Conservation (phyloP, 2,888 invertebrate genomes). For the Sphaerolaimus hirsutus region DNA sequence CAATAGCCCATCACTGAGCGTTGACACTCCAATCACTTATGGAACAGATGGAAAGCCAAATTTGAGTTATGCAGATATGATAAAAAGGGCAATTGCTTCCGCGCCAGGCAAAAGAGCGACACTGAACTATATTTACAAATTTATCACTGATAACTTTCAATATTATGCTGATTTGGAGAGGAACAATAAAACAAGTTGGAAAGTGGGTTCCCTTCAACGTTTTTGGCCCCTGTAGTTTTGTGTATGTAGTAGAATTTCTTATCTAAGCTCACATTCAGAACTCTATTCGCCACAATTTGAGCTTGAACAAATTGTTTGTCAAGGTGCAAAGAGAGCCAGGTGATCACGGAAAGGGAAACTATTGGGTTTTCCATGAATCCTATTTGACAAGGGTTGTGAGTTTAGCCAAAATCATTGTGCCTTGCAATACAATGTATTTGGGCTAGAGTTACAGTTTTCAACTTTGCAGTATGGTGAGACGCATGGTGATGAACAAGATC, state of each 20-base stretch:
- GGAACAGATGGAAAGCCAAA: slow-evolving; percentile 25
- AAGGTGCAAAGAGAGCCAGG: not conserved
- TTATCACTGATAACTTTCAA: slow-evolving; percentile 46
- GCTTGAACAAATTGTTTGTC: slow-evolving; percentile 5
- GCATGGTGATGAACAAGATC: too few relatives aligned
- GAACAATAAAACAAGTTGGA: slow-evolving; percentile 39
- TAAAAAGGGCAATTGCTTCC: slow-evolving; percentile 42
- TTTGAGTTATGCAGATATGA: slow-evolving; percentile 45
- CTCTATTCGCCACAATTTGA: slow-evolving; percentile 7
- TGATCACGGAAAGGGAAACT: slow-evolving; percentile 7
- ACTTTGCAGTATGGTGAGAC: too few relatives aligned
- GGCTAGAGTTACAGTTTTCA: too few relatives aligned
- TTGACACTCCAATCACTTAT: not conserved
- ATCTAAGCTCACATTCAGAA: slow-evolving; percentile 3
- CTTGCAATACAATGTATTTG: too few relatives aligned
- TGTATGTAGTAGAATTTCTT: not conserved
- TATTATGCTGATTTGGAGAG: slow-evolving; percentile 44
- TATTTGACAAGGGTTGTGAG: too few relatives aligned
- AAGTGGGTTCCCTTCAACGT: not conserved
- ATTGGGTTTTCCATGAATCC: slow-evolving; percentile 4
- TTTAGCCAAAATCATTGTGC: too few relatives aligned
- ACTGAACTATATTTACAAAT: slow-evolving; percentile 46
- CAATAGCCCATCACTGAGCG: too few relatives aligned
- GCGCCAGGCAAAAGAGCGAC: slow-evolving; percentile 46
- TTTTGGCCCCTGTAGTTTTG: not conserved